Conservation (phyloP, 2,888 invertebrate genomes). For the Harpalus rufipes region DNA sequence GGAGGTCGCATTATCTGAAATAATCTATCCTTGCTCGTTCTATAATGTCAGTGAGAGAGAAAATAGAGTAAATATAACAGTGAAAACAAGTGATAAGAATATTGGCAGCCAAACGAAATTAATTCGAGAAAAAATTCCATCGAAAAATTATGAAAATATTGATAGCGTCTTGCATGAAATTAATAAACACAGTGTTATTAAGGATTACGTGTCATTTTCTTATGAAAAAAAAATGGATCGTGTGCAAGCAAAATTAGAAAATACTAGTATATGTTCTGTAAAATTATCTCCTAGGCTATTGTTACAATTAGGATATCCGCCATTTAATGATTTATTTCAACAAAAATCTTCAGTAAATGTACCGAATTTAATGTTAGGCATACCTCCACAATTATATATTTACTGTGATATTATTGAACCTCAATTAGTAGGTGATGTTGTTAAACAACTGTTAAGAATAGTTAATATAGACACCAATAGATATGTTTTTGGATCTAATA, state of each 20-base stretch:
- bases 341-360: conserved; percentile 32
- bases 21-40: conserved; percentile 14
- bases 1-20: conserved; percentile 33
- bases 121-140: conserved; percentile 13
- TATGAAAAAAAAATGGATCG: neutral
- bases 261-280: neutral
- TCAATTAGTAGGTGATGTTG: conserved; percentile 42
- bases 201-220: conserved; percentile 3
- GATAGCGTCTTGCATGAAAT: conserved; percentile 27
- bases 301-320: conserved; percentile 14
- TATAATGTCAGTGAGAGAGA: conserved; percentile 17
- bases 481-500: conserved; percentile 42
- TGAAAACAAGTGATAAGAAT: neutral
- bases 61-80: conserved; percentile 7
- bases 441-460: conserved; percentile 49
- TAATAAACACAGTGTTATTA: conserved; percentile 7
- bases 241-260: conserved; percentile 10
- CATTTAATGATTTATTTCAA: conserved; percentile 23
- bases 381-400: conserved; percentile 48
- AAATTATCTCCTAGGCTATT: conserved; percentile 24
- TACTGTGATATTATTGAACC: conserved; percentile 43
- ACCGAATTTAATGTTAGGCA: conserved; percentile 32
- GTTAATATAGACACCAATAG: conserved; percentile 24
- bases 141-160: conserved; percentile 34
- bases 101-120: neutral